Evolutionary conservation across 2,113 vertebrate genomes (phyloP).

Genomic region (Nipponia nippon): DNA sequence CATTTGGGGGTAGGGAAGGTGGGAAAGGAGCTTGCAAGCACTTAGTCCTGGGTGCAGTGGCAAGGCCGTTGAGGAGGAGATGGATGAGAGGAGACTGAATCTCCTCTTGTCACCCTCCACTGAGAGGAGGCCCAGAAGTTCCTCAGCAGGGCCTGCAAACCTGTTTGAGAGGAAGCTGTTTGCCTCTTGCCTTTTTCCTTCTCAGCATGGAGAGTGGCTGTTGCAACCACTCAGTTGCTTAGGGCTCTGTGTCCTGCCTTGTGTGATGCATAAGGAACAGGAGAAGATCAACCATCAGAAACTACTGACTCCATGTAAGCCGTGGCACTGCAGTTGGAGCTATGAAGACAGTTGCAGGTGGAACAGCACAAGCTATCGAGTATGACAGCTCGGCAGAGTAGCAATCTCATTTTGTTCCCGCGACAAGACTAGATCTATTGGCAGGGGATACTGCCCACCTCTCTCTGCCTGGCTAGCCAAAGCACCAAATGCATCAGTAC

Average conservation of each 20-base stretch:
- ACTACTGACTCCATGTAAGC: background rate
- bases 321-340: background rate
- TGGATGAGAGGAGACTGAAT: background rate
- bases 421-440: constrained; percentile 47
- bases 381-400: constrained; percentile 29
- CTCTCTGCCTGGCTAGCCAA: constrained; percentile 61
- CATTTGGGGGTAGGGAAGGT: background rate
- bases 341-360: background rate
- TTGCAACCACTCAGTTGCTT: background rate
- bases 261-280: background rate
- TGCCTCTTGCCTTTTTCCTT: background rate
- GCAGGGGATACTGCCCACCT: constrained; percentile 60
- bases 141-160: background rate
- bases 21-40: background rate
- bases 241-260: background rate
- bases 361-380: background rate
- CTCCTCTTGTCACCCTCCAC: background rate
- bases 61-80: background rate
- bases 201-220: background rate
- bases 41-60: background rate
- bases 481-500: constrained; percentile 64
- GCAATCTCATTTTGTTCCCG: constrained; percentile 36
- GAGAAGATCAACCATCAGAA: background rate
- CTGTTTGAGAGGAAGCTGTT: background rate
- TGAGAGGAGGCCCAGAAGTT: background rate